Evolutionary conservation across 2,797 vertebrate genomes (phyloP), one percentile per base, ranked within the genome.

Genomic region (Acanthornis magna): DNA sequence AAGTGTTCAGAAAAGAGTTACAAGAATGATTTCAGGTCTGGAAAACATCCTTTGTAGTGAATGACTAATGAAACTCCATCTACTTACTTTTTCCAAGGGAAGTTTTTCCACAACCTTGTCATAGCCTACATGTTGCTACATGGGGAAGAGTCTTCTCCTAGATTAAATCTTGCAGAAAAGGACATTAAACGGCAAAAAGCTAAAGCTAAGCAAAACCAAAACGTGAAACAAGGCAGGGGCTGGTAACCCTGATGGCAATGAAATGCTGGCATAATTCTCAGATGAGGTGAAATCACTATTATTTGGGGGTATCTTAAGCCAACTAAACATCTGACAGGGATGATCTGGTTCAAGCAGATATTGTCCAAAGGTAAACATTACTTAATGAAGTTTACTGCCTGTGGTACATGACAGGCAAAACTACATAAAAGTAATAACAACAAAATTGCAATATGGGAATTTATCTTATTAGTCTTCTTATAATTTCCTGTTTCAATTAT

Each of bases 1-100:
- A 85, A 82, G 72, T 36, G 25, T 93, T 95, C 96, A 97, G 93
- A 83, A 85, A 79, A 95, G 71, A 89, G 74, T 67, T 95, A 95
- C 84, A 96, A 89, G 93, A 96, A 94, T 96, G 81, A 95, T 94
- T 97, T 96, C 93, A 95, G 93, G 92, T 95, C 96, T 97, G 96
- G 95, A 95, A 94, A 94, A 96, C 86, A 96, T 95, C 86, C 92
- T 95, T 97, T 97, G 94, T 97, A 96, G 88, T 94, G 88, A 95
- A 85, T 95, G 96, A 96, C 95, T 96, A 96, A 96, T 74, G 92
- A 87, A 95, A 96, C 91, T 94, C 90, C 94, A 94, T 93, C 93
- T 89, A 93, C 78, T 88, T 96, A 94, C 74, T 96, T 96, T 96
- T 96, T 95, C 94, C 94, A 87, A 85, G 86, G 75, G 77, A 96